Conservation (phyloP, 2,888 invertebrate genomes). For the Heteropelma amictum region DNA sequence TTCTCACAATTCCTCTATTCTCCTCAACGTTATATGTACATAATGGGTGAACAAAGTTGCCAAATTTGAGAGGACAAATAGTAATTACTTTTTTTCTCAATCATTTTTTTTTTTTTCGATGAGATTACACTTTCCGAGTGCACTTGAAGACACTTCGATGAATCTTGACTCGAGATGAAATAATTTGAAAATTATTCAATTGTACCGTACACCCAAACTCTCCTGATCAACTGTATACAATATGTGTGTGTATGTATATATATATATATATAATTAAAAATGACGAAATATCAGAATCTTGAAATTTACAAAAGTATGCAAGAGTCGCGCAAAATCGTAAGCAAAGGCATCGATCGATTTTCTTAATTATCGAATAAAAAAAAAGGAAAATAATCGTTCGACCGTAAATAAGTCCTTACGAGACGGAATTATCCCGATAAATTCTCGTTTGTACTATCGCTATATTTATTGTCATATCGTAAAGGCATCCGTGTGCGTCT, state of each 20-base stretch:
- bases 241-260: no score
- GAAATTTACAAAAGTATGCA: conserved; percentile 44
- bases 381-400: neutral
- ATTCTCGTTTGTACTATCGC: conserved; percentile 38
- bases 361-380: conserved; percentile 15
- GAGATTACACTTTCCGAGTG: no score
- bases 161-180: no score
- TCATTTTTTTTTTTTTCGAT: no score
- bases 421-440: conserved; percentile 8
- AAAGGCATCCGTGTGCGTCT: conserved; percentile 39
- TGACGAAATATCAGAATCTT: conserved; percentile 20
- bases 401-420: conserved; percentile 1
- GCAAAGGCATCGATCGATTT: conserved; percentile 19
- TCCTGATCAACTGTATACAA: no score
- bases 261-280: conserved; percentile 22
- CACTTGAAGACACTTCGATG: no score
- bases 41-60: no score
- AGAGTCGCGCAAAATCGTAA: conserved; percentile 21
- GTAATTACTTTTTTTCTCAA: no score
- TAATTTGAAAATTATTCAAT: no score
- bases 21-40: no score
- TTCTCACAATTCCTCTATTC: conserved; percentile 2
- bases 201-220: no score
- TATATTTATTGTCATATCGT: conserved; percentile 50
- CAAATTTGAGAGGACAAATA: no score